Percentiles rank a stretch among this genome's conserved stretches.
phyloP scores from a whole-genome alignment of 1,140 invertebrate species.

The Zaprionus taronus region DNA sequence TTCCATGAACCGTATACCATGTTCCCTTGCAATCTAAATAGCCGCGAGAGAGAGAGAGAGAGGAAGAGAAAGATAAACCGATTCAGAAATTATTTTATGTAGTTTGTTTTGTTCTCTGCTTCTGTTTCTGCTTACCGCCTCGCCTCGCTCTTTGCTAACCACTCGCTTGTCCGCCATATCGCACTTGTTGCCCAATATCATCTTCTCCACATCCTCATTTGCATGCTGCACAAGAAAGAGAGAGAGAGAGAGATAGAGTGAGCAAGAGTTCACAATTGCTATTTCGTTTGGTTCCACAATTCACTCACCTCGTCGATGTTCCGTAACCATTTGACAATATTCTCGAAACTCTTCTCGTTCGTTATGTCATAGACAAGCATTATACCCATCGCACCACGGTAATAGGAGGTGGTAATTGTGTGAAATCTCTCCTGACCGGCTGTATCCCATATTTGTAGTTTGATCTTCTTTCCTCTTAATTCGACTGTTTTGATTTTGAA shows the following conservation, averaged over 20 bases:
- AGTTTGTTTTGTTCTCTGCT: constrained; percentile 7
- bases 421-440: constrained; percentile 98
- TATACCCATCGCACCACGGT: constrained; percentile 99
- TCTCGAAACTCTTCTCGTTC: constrained; percentile 99
- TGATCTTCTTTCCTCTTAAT: constrained; percentile 98
- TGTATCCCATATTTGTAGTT: constrained; percentile 96
- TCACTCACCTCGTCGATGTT: constrained; percentile 95
- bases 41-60: not conserved
- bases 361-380: constrained; percentile 99
- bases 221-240: constrained; percentile 91
- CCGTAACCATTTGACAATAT: constrained; percentile 98
- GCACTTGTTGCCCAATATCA: constrained; percentile 99
- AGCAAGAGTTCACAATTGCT: not conserved
- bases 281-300: not conserved
- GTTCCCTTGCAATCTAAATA: constrained; percentile 96
- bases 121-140: constrained; percentile 88
- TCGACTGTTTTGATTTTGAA: constrained; percentile 99
- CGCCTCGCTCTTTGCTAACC: constrained; percentile 94
- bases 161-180: constrained; percentile 99
- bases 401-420: constrained; percentile 99
- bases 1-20: constrained; percentile 99
- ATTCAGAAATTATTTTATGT: not conserved
- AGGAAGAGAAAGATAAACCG: not conserved
- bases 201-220: constrained; percentile 99
- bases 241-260: constrained; percentile 22